Conservation (phyloP, 2,113 vertebrate species). For the Notarius lentiginosus region DNA sequence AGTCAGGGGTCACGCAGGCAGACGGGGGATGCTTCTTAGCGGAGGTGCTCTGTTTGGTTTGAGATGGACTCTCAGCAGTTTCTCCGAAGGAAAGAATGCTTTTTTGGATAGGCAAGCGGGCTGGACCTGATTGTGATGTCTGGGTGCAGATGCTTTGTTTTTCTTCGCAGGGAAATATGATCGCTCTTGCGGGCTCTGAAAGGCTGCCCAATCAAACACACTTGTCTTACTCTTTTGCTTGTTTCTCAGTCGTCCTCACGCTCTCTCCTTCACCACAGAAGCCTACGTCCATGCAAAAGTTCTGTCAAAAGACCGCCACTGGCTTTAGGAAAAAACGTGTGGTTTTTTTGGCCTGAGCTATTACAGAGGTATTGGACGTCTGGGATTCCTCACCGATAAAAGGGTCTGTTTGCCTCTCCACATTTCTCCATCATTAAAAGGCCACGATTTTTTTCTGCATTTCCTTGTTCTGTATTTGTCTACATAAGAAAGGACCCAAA, state of each 20-base stretch:
- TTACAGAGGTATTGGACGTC: conserved; percentile 31
- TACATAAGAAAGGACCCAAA: conserved; percentile 31
- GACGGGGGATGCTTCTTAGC: conserved; percentile 36
- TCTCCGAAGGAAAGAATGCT: conserved; percentile 58
- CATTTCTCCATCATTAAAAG: conserved; percentile 55
- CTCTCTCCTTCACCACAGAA: conserved; percentile 40
- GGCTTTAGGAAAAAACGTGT: conserved; percentile 26
- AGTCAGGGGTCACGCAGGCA: conserved; percentile 31
- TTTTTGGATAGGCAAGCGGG: conserved; percentile 51
- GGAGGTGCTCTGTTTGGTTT: conserved; percentile 51
- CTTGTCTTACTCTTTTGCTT: conserved; percentile 32
- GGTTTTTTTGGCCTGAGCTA: conserved; percentile 26
- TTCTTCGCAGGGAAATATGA: conserved; percentile 55
- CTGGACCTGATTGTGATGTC: conserved; percentile 54
- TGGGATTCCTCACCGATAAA: conserved; percentile 40
- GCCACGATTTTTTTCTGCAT: conserved; percentile 42
- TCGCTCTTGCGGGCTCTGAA: conserved; percentile 55
- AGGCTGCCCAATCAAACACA: conserved; percentile 55
- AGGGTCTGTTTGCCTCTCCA: conserved; percentile 14
- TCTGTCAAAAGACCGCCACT: conserved; percentile 24
- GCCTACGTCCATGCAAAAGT: conserved; percentile 37
- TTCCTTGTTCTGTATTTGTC: conserved; percentile 28
- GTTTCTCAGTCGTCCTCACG: conserved; percentile 40
- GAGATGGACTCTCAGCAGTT: conserved; percentile 42
- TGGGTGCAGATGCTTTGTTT: conserved; percentile 58